Percentiles rank a stretch among this genome's conserved stretches.
Conservation (phyloP, 2,113 vertebrate genomes). For the Furnarius figulus region DNA sequence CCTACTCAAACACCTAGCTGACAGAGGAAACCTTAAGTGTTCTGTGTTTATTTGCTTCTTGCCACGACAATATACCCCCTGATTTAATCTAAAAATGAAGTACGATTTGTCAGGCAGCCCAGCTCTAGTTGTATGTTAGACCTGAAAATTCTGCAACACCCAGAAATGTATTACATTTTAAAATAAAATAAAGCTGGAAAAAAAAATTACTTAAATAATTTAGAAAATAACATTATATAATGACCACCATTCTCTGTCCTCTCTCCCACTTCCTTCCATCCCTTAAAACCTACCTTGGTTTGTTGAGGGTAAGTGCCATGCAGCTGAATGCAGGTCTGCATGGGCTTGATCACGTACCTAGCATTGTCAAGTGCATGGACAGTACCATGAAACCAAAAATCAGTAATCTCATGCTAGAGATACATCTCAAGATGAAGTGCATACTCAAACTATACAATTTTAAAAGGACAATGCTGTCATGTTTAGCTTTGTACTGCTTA, state of each 20-base stretch:
- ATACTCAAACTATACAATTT: not conserved
- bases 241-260: not conserved
- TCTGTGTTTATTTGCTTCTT: constrained; percentile 16
- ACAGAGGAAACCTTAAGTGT: not conserved
- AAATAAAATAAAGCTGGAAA: not conserved
- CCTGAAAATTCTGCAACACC: not conserved
- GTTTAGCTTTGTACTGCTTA: not conserved
- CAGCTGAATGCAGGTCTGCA: not conserved
- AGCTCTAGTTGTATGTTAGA: not conserved
- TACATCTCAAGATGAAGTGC: not conserved
- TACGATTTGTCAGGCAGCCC: not conserved
- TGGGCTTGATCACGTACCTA: not conserved
- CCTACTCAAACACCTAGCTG: not conserved
- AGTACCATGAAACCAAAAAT: not conserved
- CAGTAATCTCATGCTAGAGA: not conserved
- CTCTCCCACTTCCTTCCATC: not conserved
- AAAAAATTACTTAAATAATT: not conserved
- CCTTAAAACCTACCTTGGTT: not conserved
- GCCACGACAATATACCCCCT: not conserved
- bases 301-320: not conserved
- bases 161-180: not conserved
- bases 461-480: not conserved
- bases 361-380: not conserved
- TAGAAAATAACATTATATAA: not conserved
- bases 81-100: constrained; percentile 19